Evolutionary conservation across 2,888 invertebrate genomes (phyloP).

Genomic region (Nematopogon swammerdamellus): DNA sequence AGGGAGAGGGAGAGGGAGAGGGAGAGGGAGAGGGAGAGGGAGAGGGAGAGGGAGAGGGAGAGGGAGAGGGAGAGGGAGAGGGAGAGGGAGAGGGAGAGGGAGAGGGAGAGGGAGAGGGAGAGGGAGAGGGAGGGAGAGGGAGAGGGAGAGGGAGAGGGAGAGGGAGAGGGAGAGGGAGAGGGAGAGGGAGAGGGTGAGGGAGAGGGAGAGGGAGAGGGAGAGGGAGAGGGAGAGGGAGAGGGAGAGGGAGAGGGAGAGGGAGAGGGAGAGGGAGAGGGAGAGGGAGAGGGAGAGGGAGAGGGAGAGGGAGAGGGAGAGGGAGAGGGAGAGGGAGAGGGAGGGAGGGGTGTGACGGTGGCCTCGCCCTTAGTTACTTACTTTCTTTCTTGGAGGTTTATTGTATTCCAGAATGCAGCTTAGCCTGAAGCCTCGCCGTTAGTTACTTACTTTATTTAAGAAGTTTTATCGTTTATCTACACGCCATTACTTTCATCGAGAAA

Average conservation of each 20-base stretch:
- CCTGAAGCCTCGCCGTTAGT: too few species aligned
- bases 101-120: not conserved
- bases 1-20: not conserved
- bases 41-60: not conserved
- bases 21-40: not conserved
- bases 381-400: too few species aligned
- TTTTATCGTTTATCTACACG: too few species aligned
- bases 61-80: not conserved
- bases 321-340: too few species aligned
- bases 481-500: too few species aligned
- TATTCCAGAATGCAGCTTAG: too few species aligned
- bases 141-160: not conserved
- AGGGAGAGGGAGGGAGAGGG: not conserved
- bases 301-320: too few species aligned
- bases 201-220: not conserved
- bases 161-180: not conserved
- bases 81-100: not conserved
- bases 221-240: not conserved
- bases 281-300: not conserved
- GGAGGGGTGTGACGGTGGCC: too few species aligned
- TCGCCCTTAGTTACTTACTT: too few species aligned
- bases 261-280: not conserved
- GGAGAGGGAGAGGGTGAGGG: too few species aligned
- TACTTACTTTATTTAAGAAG: too few species aligned
- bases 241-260: not conserved